Base-by-base conservation (phyloP, 2,797 vertebrate species). In the Florisuga fusca region DNA sequence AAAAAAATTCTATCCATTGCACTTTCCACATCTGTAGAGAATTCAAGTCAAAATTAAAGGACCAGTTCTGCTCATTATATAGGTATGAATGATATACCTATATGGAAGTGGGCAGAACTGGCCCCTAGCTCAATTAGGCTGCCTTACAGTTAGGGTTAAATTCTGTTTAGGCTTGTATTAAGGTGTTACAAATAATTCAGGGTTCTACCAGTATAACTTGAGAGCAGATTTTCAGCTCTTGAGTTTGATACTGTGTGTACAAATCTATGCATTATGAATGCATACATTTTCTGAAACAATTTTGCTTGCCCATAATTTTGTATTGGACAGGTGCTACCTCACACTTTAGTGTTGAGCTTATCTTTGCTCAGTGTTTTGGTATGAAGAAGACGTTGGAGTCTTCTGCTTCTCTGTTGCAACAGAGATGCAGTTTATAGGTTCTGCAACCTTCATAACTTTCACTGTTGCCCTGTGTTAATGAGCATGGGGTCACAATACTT, bases 171-270 rank as follows among this genome's bases (percentile, higher is more conserved):
- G 72, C 36, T 81, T 86, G 29, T 90, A 59, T 29, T 94, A 55
- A 87, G 79, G 61, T 88, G 41, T 84, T 92, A 89, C 67, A 75
- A 90, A 74, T 48, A 81, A 67, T 75, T 78, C 83, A 81, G 7
- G 90, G 43, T 86, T 91, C 85, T 82, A 78, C 34, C 85, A 93
- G 83, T 95, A 75, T 93, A 88, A 76, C 80, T 78, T 87, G 75
- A 93, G 92, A 95, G 91, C 76, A 79, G 75, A 93, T 95, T 96
- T 96, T 89, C 77, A 57, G 54, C 88, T 95, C 76, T 84, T 2
- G 4, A 80, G 82, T 87, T 95, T 76, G 76, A 95, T 93, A 83
- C 77, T 95, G 33, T 48, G 25, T 89, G 51, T 62, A 34, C 89
- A 93, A 94, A 94, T 68, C 62, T 87, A 36, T 94, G 67, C 89